Conservation (phyloP, 2,113 vertebrate genomes). For the Tupaia chinensis region DNA sequence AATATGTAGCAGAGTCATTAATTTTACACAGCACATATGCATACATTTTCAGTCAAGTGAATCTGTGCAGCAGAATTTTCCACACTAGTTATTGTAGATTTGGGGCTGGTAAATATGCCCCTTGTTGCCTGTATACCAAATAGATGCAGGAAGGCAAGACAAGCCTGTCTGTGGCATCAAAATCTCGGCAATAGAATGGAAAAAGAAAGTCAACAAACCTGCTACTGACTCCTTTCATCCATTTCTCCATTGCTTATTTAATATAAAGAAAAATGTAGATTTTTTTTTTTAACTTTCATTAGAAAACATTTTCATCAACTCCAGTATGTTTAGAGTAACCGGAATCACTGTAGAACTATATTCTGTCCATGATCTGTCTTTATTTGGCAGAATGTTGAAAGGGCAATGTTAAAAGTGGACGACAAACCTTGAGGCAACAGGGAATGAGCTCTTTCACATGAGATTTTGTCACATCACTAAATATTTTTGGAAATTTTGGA, state of each 20-base stretch:
- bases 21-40: conserved; percentile 62
- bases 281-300: not conserved
- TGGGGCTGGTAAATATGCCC: not conserved
- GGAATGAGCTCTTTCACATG: not conserved
- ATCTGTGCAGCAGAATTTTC: conserved; percentile 50
- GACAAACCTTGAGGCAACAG: not conserved
- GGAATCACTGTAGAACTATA: not conserved
- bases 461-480: not conserved
- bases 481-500: not conserved
- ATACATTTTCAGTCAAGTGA: conserved; percentile 58
- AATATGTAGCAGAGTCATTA: conserved; percentile 75
- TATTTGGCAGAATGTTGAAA: not conserved
- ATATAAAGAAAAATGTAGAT: not conserved
- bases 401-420: not conserved
- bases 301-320: not conserved
- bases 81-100: not conserved
- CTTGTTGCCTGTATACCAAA: not conserved
- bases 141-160: not conserved
- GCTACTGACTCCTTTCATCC: not conserved
- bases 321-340: not conserved
- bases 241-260: not conserved
- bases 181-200: not conserved
- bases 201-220: not conserved
- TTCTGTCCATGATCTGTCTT: not conserved
- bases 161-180: not conserved